These are phyloP conservation scores for Ruditapes philippinarum DNA, from an alignment of 1,140 invertebrate genomes.

Conservation along the genomic window DNA sequence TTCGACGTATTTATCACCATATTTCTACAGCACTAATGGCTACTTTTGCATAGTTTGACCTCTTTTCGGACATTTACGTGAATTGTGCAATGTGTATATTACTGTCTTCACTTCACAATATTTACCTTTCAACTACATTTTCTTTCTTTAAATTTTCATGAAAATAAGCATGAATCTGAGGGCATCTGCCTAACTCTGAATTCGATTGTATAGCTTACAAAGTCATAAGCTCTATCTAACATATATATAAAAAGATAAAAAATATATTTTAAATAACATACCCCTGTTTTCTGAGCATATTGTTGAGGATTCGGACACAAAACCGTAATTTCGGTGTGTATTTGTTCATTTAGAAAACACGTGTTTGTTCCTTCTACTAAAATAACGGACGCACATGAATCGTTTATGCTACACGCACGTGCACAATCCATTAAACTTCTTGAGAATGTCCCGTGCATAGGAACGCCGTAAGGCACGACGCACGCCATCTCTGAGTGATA, in stretches of 20 bases:
- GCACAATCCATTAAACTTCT: background rate
- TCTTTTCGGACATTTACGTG: too few species aligned
- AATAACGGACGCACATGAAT: background rate
- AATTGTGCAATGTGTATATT: too few species aligned
- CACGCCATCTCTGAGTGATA: background rate
- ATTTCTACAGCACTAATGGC: too few species aligned
- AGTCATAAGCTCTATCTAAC: background rate
- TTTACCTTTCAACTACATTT: too few species aligned
- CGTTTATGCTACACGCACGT: background rate
- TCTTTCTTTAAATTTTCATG: background rate
- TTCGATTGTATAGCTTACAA: background rate
- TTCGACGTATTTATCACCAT: too few species aligned
- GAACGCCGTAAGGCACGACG: background rate
- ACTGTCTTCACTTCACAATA: too few species aligned
- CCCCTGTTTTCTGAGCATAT: background rate
- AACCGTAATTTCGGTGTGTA: background rate
- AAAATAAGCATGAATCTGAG: too few species aligned
- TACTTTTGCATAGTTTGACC: too few species aligned
- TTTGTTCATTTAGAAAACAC: background rate
- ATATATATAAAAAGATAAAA: background rate
- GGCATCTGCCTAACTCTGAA: background rate
- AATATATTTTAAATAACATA: background rate
- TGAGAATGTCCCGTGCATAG: background rate
- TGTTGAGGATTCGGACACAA: background rate
- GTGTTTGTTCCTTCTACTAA: background rate